Evolutionary conservation across 92 coral and sea anemone species (phyloP), one percentile per base, ranked within the genome.

Genomic region (Ricordea florida): DNA sequence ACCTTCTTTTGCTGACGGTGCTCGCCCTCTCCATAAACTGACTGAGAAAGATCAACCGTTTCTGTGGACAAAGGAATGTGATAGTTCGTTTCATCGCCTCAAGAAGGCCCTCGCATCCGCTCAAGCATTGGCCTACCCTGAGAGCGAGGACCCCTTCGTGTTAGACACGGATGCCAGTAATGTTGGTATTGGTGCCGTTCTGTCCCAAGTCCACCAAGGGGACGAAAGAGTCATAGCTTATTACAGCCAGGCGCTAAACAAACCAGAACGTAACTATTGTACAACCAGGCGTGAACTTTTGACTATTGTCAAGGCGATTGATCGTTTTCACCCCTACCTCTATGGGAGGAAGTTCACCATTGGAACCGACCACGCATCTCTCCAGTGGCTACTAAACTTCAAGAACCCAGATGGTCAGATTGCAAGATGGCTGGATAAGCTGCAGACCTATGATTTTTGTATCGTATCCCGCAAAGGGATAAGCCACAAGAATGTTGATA

Each of bases 321-420:
- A 81, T 9, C 58, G 80, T 16, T 68, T 84, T 26, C 75, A 86
- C 47, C 49, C 72, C 10, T 81, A 81, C 64, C 83, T 87, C 26
- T 87, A 87, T 66, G 88, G 81, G 22, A 61, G 66, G 46, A 31
- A 63, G 58, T 82, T 87, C 35, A 40, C 61, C 24, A n/a, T 88
- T 0, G 51, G 85, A 37, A 87, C 89, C 10, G 83, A 82, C 60
- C 78, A 76, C 25, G 66, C 85, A 3, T 71, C 83, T 3, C 59
- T 66, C 30, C 66, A 65, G 30, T 86, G 81, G 88, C 74, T 73
- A 11, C 38, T 80, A 7, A 43, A 42, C 5, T 74, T 69, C 50
- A 62, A 69, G 76, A 58, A 61, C 59, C 85, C 76, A 7, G 76
- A 82, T 40, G 89, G 82, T n/a, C 85, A 87, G 46, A 44, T 81